Evolutionary conservation across 2,113 vertebrate genomes (phyloP), one percentile per base, ranked within the genome.

Genomic region (Casuarius casuarius): DNA sequence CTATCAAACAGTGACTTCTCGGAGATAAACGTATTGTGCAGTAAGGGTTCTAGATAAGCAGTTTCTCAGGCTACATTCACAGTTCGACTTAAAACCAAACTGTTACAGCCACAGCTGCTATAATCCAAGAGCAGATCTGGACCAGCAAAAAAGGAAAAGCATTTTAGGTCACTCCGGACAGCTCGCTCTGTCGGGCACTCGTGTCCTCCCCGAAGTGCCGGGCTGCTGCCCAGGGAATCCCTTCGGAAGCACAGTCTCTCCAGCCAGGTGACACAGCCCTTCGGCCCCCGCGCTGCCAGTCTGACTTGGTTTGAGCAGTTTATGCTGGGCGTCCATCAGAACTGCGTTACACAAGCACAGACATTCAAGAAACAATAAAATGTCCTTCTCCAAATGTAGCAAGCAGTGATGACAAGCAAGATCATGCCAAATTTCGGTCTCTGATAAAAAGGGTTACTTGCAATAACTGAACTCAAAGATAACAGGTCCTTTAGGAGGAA

Each of bases 121-220:
- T 6, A 26, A 70, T 26, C 28, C 44, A 23, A 8, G 67, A 29
- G n/a, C 1, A 7, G 29, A 9, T 21, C 49, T 9, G 59, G 38
- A 17, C 9, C 1, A 33, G 40, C 33, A 26, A 26, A 12, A 13
- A 66, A 23, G 29, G 31, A 58, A 58, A 26, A 87, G 22, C 1
- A 0, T 5, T 21, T 75, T 2, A 3, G 4, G 7, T 3, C 2
- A 0, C 23, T 48, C 25, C 12, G 54, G 23, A 72, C 10, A 67
- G 23, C 77, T 61, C 1, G 1, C 20, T 8, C 44, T 48, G 46
- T 4, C 10, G 65, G 22, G n/a, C 42, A 22, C 35, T 18, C 7
- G 2, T 58, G 46, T 38, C 56, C 20, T 56, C 29, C 22, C 56
- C 29, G 28, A 28, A 5, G 65, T 2, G 19, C 18, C 16, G 28